These are phyloP conservation scores for Bombycilla garrulus DNA, from an alignment of 2,113 vertebrate species.

Conservation along the genomic window DNA sequence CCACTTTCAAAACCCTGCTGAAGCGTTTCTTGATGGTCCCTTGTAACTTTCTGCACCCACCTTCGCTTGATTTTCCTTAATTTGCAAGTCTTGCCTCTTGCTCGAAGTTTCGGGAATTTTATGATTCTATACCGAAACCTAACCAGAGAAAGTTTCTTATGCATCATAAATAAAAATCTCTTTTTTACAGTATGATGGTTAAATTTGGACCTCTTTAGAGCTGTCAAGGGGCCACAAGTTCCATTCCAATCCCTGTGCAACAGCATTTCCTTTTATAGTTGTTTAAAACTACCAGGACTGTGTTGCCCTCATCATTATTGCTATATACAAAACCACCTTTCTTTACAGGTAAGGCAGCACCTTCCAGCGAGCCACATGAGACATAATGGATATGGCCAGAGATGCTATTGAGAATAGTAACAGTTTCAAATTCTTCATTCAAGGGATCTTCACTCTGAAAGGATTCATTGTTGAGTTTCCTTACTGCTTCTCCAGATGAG, in stretches of 20 bases:
- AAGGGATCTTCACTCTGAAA: slow-evolving; percentile 27
- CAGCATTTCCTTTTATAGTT: slow-evolving; percentile 70
- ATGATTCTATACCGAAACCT: slow-evolving; percentile 74
- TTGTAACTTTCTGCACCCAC: slow-evolving; percentile 69
- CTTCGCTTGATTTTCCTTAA: slow-evolving; percentile 68
- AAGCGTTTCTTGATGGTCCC: slow-evolving; percentile 63
- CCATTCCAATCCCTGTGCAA: slow-evolving; percentile 65
- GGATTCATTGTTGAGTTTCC: slow-evolving; percentile 37
- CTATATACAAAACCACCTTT: neutral
- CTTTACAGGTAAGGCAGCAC: slow-evolving; percentile 64
- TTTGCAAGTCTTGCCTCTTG: slow-evolving; percentile 73
- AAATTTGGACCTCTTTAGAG: slow-evolving; percentile 68
- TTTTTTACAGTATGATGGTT: slow-evolving; percentile 72
- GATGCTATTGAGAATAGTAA: neutral
- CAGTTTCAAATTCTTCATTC: slow-evolving; percentile 55
- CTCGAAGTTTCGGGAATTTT: slow-evolving; percentile 71
- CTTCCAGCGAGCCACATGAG: neutral
- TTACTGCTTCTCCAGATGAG: neutral
- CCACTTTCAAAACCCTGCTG: slow-evolving; percentile 41
- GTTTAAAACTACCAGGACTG: slow-evolving; percentile 60
- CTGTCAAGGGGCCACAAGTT: slow-evolving; percentile 59
- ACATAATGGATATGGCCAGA: slow-evolving; percentile 21
- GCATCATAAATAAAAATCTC: slow-evolving; percentile 79
- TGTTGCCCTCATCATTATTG: slow-evolving; percentile 43
- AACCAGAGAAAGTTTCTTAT: slow-evolving; percentile 80